Conservation (phyloP, 2,113 vertebrate genomes). For the Neodon shergylaensis region DNA sequence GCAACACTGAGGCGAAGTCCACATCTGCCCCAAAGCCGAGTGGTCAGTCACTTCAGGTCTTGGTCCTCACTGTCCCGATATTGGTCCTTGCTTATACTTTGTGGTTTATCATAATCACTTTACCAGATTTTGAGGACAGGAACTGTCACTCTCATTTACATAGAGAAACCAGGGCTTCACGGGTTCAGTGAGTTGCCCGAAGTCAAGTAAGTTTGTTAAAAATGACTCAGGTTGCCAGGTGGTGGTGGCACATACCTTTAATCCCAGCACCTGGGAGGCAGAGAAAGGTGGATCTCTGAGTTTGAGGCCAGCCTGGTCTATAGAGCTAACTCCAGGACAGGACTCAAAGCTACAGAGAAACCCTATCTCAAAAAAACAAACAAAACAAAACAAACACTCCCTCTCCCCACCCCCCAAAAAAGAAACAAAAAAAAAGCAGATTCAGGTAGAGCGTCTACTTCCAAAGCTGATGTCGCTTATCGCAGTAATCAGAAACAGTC, state of each 20-base stretch:
- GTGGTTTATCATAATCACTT: not conserved
- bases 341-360: too few species aligned
- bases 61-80: not conserved
- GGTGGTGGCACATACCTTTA: too few species aligned
- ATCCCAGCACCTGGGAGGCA: too few species aligned
- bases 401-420: too few species aligned
- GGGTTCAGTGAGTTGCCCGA: conserved; percentile 6
- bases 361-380: too few species aligned
- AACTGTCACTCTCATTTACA: conserved; percentile 24
- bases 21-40: not conserved
- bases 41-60: not conserved
- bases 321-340: too few species aligned
- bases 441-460: conserved; percentile 32
- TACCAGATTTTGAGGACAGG: not conserved
- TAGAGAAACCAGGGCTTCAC: not conserved
- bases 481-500: not conserved
- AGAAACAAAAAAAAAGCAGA: not conserved
- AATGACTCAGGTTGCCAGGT: too few species aligned
- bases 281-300: too few species aligned
- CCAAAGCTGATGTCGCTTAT: conserved; percentile 43
- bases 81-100: not conserved
- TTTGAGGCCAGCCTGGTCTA: too few species aligned
- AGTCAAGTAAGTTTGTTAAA: conserved; percentile 43
- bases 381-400: too few species aligned
- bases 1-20: not conserved